Evolutionary conservation across 2,797 vertebrate species (phyloP).

Genomic region (Myiothlypis chrysogaster): DNA sequence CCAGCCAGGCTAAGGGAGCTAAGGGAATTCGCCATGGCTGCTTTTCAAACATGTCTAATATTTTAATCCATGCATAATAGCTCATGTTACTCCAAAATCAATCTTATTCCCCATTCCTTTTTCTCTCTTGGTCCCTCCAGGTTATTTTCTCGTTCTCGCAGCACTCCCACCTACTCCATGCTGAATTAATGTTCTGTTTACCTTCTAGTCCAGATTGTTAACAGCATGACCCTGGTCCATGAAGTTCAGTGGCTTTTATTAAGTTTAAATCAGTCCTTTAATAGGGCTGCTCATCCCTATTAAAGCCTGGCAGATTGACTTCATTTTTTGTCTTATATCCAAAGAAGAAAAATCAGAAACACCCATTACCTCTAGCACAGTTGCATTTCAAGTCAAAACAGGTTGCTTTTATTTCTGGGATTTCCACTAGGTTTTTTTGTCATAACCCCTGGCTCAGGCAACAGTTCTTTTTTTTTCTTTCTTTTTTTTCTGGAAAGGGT

Average conservation of each 20-base stretch:
- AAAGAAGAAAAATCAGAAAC: slow-evolving; percentile 14
- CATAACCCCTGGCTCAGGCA: not conserved
- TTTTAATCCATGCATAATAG: not conserved
- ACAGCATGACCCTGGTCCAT: not conserved
- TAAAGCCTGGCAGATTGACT: not conserved
- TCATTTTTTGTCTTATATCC: not conserved
- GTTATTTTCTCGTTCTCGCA: not conserved
- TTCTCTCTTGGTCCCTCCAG: not conserved
- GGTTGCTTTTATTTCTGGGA: slow-evolving; percentile 36
- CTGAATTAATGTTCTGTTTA: slow-evolving; percentile 13
- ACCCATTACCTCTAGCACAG: not conserved
- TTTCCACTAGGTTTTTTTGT: slow-evolving; percentile 27
- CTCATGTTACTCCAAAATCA: not conserved
- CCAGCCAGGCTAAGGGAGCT: not conserved
- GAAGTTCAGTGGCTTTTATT: not conserved
- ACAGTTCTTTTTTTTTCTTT: not conserved
- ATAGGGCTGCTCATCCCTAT: not conserved
- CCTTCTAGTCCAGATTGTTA: not conserved
- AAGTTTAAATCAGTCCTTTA: not conserved
- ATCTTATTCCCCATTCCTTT: not conserved
- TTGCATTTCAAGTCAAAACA: not conserved
- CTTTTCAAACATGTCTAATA: not conserved
- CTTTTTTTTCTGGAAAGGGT: not conserved
- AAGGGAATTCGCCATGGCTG: fast-evolving
- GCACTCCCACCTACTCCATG: not conserved